Evolutionary conservation across 92 coral and sea anemone species (phyloP).

Genomic region (Parazoanthus swiftii): DNA sequence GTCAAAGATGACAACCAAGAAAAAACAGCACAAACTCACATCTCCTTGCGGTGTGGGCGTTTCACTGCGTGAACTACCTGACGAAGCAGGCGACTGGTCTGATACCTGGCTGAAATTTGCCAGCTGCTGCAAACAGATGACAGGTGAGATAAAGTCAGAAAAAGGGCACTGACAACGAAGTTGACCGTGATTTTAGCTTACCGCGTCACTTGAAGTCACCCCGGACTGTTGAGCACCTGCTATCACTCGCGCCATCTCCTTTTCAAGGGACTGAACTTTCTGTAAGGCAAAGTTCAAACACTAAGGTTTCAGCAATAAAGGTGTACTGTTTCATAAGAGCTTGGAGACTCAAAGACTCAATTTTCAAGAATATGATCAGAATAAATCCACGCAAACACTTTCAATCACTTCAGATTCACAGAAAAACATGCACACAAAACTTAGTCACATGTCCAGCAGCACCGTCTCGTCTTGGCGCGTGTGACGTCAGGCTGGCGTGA

Average conservation of each 20-base stretch:
- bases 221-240: conserved; percentile 16
- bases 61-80: conserved; percentile 27
- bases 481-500: too few species aligned
- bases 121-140: conserved; percentile 13
- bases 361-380: too few species aligned
- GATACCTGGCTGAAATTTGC: conserved; percentile 3
- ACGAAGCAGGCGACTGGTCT: conserved; percentile 17
- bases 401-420: too few species aligned
- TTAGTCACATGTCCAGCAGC: too few species aligned
- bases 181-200: not conserved
- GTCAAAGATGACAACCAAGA: not conserved
- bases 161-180: not conserved
- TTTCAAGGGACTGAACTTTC: conserved; percentile 76
- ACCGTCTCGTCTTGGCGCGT: too few species aligned
- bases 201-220: conserved; percentile 8
- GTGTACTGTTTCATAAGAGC: too few species aligned
- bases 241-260: conserved; percentile 57
- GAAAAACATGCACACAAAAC: too few species aligned
- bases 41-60: conserved; percentile 30
- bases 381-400: too few species aligned
- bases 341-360: too few species aligned
- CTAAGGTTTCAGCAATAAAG: not conserved
- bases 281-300: conserved; percentile 24
- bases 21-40: conserved; percentile 6
- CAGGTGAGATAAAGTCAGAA: not conserved